Evolutionary conservation across 2,888 invertebrate species (phyloP).

Genomic region (Myopa tessellatipennis): DNA sequence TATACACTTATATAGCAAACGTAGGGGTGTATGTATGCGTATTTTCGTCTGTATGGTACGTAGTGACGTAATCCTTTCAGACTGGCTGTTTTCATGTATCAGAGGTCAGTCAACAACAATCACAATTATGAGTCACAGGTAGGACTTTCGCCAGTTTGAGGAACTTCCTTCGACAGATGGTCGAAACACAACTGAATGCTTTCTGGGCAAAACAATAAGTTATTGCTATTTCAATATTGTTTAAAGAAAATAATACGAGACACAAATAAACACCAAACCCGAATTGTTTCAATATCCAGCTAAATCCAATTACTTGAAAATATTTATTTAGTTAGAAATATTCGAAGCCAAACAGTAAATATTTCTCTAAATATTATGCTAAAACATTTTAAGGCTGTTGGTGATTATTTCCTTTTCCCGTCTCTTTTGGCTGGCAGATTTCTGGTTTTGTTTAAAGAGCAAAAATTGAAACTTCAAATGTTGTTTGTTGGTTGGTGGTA

Average conservation of each 20-base stretch:
- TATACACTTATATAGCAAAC: too few species aligned
- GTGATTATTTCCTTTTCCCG: neutral
- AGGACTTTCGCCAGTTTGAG: neutral
- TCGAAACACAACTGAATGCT: neutral
- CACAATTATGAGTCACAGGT: too few species aligned
- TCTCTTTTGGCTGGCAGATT: too few species aligned
- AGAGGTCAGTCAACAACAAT: too few species aligned
- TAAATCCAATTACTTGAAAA: slow-evolving; percentile 9
- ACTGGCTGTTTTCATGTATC: too few species aligned
- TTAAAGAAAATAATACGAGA: slow-evolving; percentile 1
- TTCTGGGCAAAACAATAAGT: neutral
- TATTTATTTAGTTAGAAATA: slow-evolving; percentile 43
- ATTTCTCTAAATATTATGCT: slow-evolving; percentile 50
- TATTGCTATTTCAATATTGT: slow-evolving; percentile 4
- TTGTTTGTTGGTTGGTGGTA: too few species aligned
- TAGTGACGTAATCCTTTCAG: too few species aligned
- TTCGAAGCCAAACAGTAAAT: slow-evolving; percentile 34
- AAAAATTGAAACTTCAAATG: too few species aligned
- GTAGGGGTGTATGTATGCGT: too few species aligned
- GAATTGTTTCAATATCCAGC: neutral
- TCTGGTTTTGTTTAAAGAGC: too few species aligned
- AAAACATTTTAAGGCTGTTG: neutral
- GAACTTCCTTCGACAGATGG: neutral
- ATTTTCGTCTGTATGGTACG: too few species aligned
- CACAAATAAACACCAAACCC: neutral